These are phyloP conservation scores for Aethina tumida DNA, from an alignment of 1,140 invertebrate genomes.

Conservation along the genomic window DNA sequence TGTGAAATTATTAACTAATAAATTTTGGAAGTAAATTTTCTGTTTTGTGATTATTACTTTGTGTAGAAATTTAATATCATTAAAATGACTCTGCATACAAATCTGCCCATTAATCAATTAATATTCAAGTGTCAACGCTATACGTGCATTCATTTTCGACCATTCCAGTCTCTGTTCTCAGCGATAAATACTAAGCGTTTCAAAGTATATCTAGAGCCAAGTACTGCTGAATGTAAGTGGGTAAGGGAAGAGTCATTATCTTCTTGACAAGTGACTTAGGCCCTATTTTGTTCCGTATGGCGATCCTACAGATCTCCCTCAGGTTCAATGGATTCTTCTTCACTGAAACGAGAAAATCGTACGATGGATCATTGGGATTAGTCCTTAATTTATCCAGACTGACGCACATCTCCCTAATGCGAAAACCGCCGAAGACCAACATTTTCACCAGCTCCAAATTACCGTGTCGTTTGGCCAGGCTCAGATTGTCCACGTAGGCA, in stretches of 20 bases:
- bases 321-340: slow-evolving; percentile 38
- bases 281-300: slow-evolving; percentile 31
- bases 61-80: too few species aligned
- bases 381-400: slow-evolving; percentile 27
- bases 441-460: slow-evolving; percentile 31
- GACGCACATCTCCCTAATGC: slow-evolving; percentile 24
- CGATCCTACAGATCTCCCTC: slow-evolving; percentile 37
- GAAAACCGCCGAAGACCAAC: slow-evolving; percentile 31
- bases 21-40: too few species aligned
- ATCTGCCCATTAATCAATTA: too few species aligned
- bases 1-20: too few species aligned
- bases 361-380: slow-evolving; percentile 22
- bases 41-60: too few species aligned
- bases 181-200: too few species aligned
- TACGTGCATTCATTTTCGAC: too few species aligned
- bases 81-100: too few species aligned
- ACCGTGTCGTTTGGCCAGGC: slow-evolving; percentile 34
- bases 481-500: slow-evolving; percentile 34
- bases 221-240: slow-evolving; percentile 27
- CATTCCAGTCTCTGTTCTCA: too few species aligned
- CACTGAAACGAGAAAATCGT: slow-evolving; percentile 28
- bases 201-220: slow-evolving; percentile 31
- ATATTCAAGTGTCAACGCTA: too few species aligned
- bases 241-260: slow-evolving; percentile 33
- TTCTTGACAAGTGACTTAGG: slow-evolving; percentile 25